phyloP scores from a whole-genome alignment of 2,888 invertebrate species.

The Belgica antarctica region DNA sequence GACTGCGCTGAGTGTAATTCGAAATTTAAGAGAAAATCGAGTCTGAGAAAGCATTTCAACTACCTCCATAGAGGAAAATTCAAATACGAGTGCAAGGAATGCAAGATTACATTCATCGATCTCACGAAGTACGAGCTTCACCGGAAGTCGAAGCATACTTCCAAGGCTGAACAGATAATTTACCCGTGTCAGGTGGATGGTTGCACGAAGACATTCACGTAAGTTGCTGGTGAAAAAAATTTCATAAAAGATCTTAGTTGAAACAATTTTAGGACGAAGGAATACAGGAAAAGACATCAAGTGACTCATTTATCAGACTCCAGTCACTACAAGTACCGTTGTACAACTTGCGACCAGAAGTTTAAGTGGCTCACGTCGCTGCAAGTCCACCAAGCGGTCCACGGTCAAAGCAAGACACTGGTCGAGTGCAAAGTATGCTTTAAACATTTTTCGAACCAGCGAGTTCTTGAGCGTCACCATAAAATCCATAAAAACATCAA shows the following conservation, averaged over 20 bases:
- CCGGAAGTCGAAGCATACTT: neutral
- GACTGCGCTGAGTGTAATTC: conserved; percentile 24
- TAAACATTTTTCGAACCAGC: conserved; percentile 65
- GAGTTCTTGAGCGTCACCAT: conserved; percentile 68
- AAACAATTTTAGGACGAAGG: no score
- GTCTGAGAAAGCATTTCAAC: conserved; percentile 32
- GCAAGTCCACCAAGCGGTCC: neutral
- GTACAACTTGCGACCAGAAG: conserved; percentile 22
- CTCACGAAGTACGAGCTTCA: conserved; percentile 22
- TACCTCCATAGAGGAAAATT: conserved; percentile 25
- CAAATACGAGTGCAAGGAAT: conserved; percentile 31
- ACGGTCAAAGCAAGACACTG: conserved; percentile 47
- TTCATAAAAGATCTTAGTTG: no score
- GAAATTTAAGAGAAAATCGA: conserved; percentile 28
- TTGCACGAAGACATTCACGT: conserved; percentile 17
- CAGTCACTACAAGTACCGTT: conserved; percentile 28
- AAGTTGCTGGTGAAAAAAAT: no score
- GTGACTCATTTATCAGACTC: conserved; percentile 20
- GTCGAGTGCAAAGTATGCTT: conserved; percentile 66
- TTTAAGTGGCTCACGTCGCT: conserved; percentile 39
- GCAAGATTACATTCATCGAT: conserved; percentile 20
- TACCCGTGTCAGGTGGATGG: neutral
- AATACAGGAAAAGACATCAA: conserved; percentile 34
- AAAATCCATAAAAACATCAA: conserved; percentile 59
- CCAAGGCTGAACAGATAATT: neutral